Conservation (phyloP, 2,888 invertebrate genomes). For the Pseudococcus longispinus region DNA sequence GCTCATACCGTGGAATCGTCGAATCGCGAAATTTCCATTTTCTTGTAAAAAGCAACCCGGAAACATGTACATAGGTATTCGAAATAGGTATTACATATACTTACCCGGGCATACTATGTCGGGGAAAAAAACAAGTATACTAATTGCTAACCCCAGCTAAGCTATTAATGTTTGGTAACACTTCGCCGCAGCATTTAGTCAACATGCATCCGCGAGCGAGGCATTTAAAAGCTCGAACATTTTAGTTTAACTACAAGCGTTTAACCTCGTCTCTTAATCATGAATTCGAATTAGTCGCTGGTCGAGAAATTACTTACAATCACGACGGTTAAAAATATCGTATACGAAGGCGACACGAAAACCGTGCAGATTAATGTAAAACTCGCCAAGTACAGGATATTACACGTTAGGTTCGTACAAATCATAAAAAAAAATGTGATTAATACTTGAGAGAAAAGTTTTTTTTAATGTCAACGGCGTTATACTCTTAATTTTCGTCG, state of each 20-base stretch:
- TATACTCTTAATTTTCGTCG: constrained; percentile 44
- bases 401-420: constrained; percentile 43
- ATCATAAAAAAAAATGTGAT: constrained; percentile 40
- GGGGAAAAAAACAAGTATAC: background rate
- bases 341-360: constrained; percentile 41
- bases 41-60: background rate
- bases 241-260: constrained; percentile 24
- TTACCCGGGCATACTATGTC: background rate
- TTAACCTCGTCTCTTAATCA: constrained; percentile 18
- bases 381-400: constrained; percentile 44
- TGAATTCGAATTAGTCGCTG: constrained; percentile 19
- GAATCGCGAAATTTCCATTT: background rate
- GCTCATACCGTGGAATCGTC: background rate
- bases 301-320: constrained; percentile 34
- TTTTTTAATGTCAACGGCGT: constrained; percentile 45
- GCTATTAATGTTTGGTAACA: constrained; percentile 20
- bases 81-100: background rate
- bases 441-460: constrained; percentile 29
- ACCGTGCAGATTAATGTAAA: constrained; percentile 43
- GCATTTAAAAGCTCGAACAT: constrained; percentile 24
- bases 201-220: constrained; percentile 7
- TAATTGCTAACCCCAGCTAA: constrained; percentile 8
- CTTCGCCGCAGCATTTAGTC: background rate
- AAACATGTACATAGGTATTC: background rate
- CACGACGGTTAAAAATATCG: constrained; percentile 31